Conservation (phyloP, 2,888 invertebrate species). For the Cephus spinipes region DNA sequence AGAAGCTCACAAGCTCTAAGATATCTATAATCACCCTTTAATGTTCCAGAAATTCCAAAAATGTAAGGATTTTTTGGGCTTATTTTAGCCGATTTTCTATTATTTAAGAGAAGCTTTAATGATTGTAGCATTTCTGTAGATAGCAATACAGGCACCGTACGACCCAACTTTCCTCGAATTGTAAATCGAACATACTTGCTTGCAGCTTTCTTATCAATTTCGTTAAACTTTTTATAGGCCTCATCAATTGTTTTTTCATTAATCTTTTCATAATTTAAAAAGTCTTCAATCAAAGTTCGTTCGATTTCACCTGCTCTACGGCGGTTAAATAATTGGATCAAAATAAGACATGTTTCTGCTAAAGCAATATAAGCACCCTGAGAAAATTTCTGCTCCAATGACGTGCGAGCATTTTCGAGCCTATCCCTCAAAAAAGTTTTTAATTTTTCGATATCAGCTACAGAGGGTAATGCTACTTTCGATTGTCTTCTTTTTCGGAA, state of each 20-base stretch:
- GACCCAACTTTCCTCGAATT: slow-evolving; percentile 25
- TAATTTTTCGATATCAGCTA: too few relatives aligned
- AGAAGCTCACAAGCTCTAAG: slow-evolving; percentile 28
- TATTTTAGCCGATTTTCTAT: slow-evolving; percentile 10
- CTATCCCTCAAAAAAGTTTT: too few relatives aligned
- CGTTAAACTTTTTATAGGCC: slow-evolving; percentile 11
- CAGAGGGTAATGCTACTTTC: too few relatives aligned
- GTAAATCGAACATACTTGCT: slow-evolving; percentile 18
- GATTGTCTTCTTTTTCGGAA: too few relatives aligned
- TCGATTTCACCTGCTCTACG: slow-evolving; percentile 13
- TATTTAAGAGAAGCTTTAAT: slow-evolving; percentile 22
- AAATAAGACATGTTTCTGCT: too few relatives aligned
- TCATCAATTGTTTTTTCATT: slow-evolving; percentile 17
- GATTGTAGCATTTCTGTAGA: slow-evolving; percentile 14
- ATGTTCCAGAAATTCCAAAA: slow-evolving; percentile 10
- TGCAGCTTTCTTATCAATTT: slow-evolving; percentile 12
- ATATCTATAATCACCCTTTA: slow-evolving; percentile 17
- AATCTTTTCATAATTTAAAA: slow-evolving; percentile 17
- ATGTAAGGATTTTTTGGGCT: slow-evolving; percentile 7
- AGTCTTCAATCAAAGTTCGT: slow-evolving; percentile 25
- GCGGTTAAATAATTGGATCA: too few relatives aligned
- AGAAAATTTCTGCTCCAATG: too few relatives aligned
- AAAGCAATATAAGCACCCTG: too few relatives aligned
- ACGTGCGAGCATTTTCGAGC: too few relatives aligned
- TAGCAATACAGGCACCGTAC: slow-evolving; percentile 27